Conservation (phyloP, 2,797 vertebrate genomes). For the Helicolenus hilgendorfi region DNA sequence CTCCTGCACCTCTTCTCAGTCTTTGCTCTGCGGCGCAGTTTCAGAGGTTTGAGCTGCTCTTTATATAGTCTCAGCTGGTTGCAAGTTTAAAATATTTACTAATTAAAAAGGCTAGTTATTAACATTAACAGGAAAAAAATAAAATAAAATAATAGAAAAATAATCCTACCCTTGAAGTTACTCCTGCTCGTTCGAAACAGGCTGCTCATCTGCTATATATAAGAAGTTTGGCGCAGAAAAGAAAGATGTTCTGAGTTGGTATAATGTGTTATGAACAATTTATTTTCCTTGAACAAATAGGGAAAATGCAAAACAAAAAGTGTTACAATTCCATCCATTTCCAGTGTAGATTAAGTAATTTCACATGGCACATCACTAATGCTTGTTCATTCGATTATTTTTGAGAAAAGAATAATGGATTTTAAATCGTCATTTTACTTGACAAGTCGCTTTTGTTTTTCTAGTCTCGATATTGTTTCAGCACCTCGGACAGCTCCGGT, state of each 20-base stretch:
- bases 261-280: not conserved
- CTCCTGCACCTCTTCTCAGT: not conserved
- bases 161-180: not conserved
- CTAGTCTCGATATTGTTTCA: slow-evolving; percentile 39
- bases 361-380: not conserved
- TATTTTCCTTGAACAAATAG: not conserved
- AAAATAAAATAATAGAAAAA: not conserved
- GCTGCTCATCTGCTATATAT: not conserved
- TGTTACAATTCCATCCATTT: not conserved
- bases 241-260: not conserved
- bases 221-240: not conserved
- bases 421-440: not conserved
- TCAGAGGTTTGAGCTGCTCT: not conserved
- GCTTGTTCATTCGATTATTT: not conserved
- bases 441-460: not conserved
- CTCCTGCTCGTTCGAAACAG: not conserved
- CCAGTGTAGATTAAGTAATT: not conserved
- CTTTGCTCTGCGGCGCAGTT: not conserved
- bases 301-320: not conserved
- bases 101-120: not conserved
- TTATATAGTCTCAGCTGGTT: not conserved
- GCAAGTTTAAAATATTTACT: not conserved
- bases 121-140: not conserved
- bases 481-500: slow-evolving; percentile 72
- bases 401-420: not conserved